Base-by-base conservation (phyloP, 2,888 invertebrate species). In the Nomada fucata region DNA sequence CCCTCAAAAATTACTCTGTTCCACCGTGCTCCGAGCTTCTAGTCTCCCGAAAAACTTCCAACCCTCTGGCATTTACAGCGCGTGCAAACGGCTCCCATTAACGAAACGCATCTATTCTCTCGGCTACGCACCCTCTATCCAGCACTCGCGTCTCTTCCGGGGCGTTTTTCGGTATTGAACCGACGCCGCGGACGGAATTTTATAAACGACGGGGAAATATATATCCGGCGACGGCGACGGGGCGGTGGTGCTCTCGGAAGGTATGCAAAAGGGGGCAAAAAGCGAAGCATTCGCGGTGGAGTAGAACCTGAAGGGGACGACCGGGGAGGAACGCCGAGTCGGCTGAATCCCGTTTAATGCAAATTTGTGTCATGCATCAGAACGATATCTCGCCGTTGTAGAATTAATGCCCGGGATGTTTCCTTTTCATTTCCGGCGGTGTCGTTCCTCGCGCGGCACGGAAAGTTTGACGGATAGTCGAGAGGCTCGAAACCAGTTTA, bases 381-480 rank as follows among this genome's bases (percentile, higher is more conserved):
- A 65, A 70, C 80, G 82, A 87, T 87, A 86, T 89, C 88, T 76
- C 79, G 75, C 74, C 79, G 77, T 82, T 82, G 76, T 63, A 80
- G 80, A 88, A 89, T 89, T 89, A 89, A 89, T 89, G 89, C 84
- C 76, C 81, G 55, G 84, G 79, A 82, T 88, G 84, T 87, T 88
- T 89, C 88, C 89, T 74, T 89, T 89, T 89, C 89, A 89, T 89
- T 89, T 89, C 89, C 89, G 87, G 75, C 65, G 60, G 60, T 72
- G 87, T 79, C 60, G 47, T 47, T 2, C 10, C 15, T 13, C 10
- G 11, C 10, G 36, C 67, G 74, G 74, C 83, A 84, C 83, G 79
- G 76, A 55, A 88, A 84, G 85, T 64, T 47, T 87, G 89, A 89
- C 87, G 78, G 85, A 89, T 89, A 23, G 72, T 13, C 50, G 50